Evolutionary conservation across 2,888 invertebrate species (phyloP), one percentile per base, ranked within the genome.

Genomic region (Pandemis heparana): DNA sequence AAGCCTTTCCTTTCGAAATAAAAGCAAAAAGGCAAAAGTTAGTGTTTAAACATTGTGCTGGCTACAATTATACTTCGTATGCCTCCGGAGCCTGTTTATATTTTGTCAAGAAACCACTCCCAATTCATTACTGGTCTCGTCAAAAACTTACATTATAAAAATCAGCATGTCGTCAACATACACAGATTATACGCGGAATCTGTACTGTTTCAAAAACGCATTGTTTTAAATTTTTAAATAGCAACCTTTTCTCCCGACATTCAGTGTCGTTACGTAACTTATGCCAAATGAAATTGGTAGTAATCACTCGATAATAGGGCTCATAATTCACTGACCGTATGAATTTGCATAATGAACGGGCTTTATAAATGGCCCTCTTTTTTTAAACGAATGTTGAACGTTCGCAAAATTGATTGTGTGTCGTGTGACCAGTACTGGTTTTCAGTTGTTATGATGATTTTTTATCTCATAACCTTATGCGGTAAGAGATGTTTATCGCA

Each of bases 281-380:
- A n/a, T 56, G 64, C 75, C 78, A 81, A 75, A 75, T 74, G 61
- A 83, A 82, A 85, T 81, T 83, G 82, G 81, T 78, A 82, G 84
- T 81, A 83, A 84, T 81, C 70, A 66, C 77, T 68, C 64, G n/a
- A 74, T 43, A 51, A 82, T 81, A 83, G 79, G 76, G 78, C 72
- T 80, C 78, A 83, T 83, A 84, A 86, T 85, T 83, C 83, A 82
- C 74, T 81, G 83, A 70, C 75, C 56, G 63, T 75, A 78, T 68
- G 74, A 82, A 85, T 88, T 86, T 85, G 83, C 85, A 88, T 89
- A 89, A 87, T 87, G 83, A 85, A 79, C 78, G 77, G 79, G 81
- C 46, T 79, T 81, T 85, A 86, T 85, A 86, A 86, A 85, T 82
- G 81, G 82, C 75, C 78, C 79, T 78, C 79, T 82, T 78, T 80